These are phyloP conservation scores for Procavia capensis DNA, from an alignment of 2,113 vertebrate genomes.

Conservation along the genomic window DNA sequence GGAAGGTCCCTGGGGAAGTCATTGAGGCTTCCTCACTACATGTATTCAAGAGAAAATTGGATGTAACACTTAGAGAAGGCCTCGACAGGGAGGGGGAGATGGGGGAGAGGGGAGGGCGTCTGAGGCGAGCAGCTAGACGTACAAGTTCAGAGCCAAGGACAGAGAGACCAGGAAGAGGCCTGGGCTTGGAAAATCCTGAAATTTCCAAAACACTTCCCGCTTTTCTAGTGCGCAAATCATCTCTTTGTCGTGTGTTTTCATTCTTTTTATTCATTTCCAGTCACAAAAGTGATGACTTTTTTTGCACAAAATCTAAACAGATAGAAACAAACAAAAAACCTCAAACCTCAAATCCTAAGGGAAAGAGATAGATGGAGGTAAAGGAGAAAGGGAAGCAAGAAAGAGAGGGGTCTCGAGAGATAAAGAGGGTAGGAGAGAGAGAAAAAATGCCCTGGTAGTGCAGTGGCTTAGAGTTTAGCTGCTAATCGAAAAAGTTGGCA, in stretches of 20 bases:
- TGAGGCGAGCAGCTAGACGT: background rate
- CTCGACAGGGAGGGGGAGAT: background rate
- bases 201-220: conserved; percentile 57
- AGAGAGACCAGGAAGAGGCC: background rate
- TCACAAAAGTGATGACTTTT: background rate
- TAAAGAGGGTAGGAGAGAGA: background rate
- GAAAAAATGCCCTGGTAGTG: background rate
- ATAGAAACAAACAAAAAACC: background rate
- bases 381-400: background rate
- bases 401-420: background rate
- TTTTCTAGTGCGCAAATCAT: background rate
- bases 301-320: conserved; percentile 21
- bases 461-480: background rate
- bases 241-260: conserved; percentile 41
- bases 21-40: conserved; percentile 65
- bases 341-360: background rate
- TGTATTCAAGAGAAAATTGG: conserved; percentile 78
- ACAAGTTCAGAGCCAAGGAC: conserved; percentile 55
- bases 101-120: background rate
- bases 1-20: conserved; percentile 76
- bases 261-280: conserved; percentile 25
- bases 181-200: conserved; percentile 65
- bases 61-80: conserved; percentile 65
- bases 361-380: background rate
- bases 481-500: background rate